A percentile compares a stretch with the other conserved stretches of the same genome.
phyloP scores from a whole-genome alignment of 2,113 vertebrate species.

The Ptilonorhynchus violaceus region DNA sequence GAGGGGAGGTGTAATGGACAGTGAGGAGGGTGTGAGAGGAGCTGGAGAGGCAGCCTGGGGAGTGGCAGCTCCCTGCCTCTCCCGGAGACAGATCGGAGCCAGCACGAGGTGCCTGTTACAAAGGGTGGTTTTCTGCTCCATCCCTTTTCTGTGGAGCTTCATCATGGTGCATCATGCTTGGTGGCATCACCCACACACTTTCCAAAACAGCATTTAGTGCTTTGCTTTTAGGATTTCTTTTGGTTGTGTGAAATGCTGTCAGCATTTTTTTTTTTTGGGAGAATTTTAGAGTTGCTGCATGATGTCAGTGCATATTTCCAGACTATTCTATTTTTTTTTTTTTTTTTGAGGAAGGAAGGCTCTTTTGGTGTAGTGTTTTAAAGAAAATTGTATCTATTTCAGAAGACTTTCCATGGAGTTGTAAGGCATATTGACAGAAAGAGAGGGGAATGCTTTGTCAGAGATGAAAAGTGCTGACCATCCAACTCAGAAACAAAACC shows the following conservation, averaged over 20 bases:
- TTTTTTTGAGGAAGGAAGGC: neutral
- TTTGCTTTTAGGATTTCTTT: slow-evolving; percentile 25
- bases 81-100: neutral
- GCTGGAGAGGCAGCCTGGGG: neutral
- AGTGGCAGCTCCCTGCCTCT: neutral
- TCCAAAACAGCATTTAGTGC: slow-evolving; percentile 28
- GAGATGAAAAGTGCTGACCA: neutral
- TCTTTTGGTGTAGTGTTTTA: neutral
- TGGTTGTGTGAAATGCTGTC: slow-evolving; percentile 34
- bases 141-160: neutral
- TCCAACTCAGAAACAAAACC: neutral
- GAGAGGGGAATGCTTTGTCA: neutral
- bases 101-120: neutral
- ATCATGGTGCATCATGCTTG: neutral
- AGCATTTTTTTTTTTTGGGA: neutral
- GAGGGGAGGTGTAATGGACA: neutral
- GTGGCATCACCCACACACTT: slow-evolving; percentile 37
- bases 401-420: neutral
- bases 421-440: neutral
- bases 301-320: slow-evolving; percentile 16
- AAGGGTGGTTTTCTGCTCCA: neutral
- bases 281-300: slow-evolving; percentile 18
- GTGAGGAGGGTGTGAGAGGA: neutral
- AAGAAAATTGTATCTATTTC: neutral
- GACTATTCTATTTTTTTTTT: neutral